Base-by-base conservation (phyloP, 2,113 vertebrate genomes). In the Enhydra lutris region DNA sequence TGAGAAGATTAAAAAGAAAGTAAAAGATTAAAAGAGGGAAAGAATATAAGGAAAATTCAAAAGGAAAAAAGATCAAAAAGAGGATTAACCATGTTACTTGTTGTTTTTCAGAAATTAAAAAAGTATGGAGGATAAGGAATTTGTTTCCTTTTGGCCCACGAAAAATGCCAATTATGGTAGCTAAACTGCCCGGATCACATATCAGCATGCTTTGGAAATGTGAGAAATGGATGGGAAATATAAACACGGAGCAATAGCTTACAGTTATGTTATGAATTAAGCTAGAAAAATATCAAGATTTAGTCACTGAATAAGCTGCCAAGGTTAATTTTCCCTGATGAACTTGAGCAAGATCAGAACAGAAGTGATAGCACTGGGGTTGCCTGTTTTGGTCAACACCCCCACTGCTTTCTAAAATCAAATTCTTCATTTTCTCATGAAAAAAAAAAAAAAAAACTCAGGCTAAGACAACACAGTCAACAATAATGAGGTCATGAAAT, bases 241-340 rank as follows among this genome's bases (percentile, higher is more conserved):
- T 98, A 99, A 99, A 99, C 98, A 99, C 87, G 98, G 91, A 93
- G 98, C 98, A 98, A 99, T 98, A 98, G 98, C 98, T 98, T 99
- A 99, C 98, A 99, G 98, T 99, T 99, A 99, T 99, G 99, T 99
- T 99, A 99, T 98, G 99, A 99, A 99, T 99, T 99, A 99, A 99
- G 98, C 98, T 98, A 98, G 98, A 98, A 98, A 98, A 99, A 98
- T 99, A 99, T 99, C 98, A 98, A 99, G 98, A 99, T 99, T 98
- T 99, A 99, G 98, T 98, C 98, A 98, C 98, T 98, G 98, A 99
- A 99, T 98, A 98, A 98, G 97, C 98, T 99, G 99, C 99, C 99
- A 99, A 98, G 98, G 97, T 98, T 98, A 99, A 99, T 99, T 98
- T 99, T 98, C 98, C 94, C 94, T 99, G 98, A 99, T 98, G 98